phyloP scores from a whole-genome alignment of 2,797 vertebrate species.

The Buceros bicornis region DNA sequence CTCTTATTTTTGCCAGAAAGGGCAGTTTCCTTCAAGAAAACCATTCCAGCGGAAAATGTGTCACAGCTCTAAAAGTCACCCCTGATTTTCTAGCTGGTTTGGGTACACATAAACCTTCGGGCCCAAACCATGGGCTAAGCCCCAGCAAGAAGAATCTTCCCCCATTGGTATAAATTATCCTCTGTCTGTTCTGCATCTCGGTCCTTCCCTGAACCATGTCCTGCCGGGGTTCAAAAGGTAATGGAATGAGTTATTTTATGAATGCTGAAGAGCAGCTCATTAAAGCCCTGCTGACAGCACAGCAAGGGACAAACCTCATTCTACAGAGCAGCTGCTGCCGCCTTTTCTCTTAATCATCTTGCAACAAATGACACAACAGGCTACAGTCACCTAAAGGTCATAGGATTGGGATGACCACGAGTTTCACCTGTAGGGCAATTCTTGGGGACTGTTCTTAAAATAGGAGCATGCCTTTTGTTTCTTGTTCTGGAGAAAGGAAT shows the following conservation, averaged over 20 bases:
- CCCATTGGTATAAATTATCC: neutral
- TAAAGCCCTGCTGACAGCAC: neutral
- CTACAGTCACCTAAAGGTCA: neutral
- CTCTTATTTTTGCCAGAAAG: constrained; percentile 6
- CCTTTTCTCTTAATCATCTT: accelerated
- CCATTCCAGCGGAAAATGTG: neutral
- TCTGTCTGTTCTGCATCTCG: neutral
- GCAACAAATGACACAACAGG: neutral
- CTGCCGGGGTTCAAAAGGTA: neutral
- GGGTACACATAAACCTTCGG: neutral
- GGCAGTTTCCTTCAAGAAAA: neutral
- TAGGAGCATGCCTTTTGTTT: neutral
- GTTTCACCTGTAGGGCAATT: neutral
- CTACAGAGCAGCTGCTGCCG: neutral
- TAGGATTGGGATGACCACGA: accelerated
- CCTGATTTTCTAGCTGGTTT: neutral
- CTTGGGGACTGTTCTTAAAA: neutral
- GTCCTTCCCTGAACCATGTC: neutral
- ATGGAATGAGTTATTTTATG: neutral
- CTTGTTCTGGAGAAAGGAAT: neutral
- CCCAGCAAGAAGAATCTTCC: neutral
- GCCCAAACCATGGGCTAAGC: neutral
- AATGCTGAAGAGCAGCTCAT: neutral
- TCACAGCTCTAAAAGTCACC: neutral
- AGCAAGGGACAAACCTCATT: neutral